Conservation (phyloP, 2,888 invertebrate genomes). For the Seira sanloemensis region DNA sequence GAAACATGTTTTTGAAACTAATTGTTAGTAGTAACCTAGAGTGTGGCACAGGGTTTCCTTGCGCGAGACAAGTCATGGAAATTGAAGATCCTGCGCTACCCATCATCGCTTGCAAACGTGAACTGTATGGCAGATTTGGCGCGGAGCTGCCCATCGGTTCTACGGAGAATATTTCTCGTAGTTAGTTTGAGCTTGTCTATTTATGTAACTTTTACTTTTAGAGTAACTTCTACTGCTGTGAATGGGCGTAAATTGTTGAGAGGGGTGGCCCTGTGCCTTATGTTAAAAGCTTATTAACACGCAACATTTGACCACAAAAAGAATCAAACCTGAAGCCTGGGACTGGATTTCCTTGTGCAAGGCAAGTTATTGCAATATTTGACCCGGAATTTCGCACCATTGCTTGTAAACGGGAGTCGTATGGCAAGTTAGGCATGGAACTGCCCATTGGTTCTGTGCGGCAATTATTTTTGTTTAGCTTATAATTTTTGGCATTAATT, state of each 20-base stretch:
- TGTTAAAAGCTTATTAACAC: too few relatives aligned
- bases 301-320: too few relatives aligned
- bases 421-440: slow-evolving; percentile 68
- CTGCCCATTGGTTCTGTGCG: slow-evolving; percentile 68
- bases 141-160: slow-evolving; percentile 68
- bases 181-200: too few relatives aligned
- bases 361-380: slow-evolving; percentile 53
- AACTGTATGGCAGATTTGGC: slow-evolving; percentile 67
- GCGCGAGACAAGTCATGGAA: slow-evolving; percentile 56
- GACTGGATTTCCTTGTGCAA: slow-evolving; percentile 64
- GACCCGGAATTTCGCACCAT: slow-evolving; percentile 61
- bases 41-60: slow-evolving; percentile 53
- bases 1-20: background rate
- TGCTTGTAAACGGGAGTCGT: slow-evolving; percentile 68
- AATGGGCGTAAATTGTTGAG: background rate
- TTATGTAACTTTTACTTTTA: background rate
- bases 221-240: background rate
- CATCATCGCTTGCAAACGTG: slow-evolving; percentile 65
- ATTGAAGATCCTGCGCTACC: slow-evolving; percentile 51
- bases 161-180: slow-evolving; percentile 11
- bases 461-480: background rate
- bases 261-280: background rate
- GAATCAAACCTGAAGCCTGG: slow-evolving; percentile 55
- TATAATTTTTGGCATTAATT: background rate
- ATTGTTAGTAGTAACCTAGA: slow-evolving; percentile 52